Conservation (phyloP, 2,797 vertebrate species). For the Eospalax fontanierii region DNA sequence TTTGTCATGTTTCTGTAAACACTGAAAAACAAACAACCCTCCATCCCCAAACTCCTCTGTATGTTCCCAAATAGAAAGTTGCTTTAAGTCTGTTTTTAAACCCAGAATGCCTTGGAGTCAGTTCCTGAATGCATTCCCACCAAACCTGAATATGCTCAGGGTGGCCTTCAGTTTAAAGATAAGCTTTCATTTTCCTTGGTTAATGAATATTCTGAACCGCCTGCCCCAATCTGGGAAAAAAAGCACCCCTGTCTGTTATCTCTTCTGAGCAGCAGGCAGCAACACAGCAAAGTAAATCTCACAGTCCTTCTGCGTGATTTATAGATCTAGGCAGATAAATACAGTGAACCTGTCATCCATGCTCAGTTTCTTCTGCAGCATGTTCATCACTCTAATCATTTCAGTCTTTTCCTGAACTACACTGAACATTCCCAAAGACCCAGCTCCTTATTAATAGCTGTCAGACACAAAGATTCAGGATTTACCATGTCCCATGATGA, state of each 20-base stretch:
- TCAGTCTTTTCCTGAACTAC: not conserved
- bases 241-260: not conserved
- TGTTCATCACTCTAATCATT: not conserved
- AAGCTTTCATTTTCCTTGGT: not conserved
- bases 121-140: not conserved
- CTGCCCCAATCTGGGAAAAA: no score
- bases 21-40: not conserved
- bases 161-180: conserved; percentile 33
- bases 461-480: conserved; percentile 16
- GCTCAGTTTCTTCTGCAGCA: not conserved
- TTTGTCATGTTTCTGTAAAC: not conserved
- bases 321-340: not conserved
- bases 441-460: not conserved
- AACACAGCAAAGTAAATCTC: not conserved
- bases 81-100: not conserved
- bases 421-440: not conserved
- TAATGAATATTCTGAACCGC: conserved; percentile 17
- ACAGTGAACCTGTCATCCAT: not conserved
- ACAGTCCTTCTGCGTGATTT: not conserved
- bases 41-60: not conserved
- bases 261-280: not conserved
- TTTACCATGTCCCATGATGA: not conserved
- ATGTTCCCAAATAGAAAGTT: not conserved
- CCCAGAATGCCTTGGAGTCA: not conserved
- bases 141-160: not conserved